Percentiles rank a stretch among this genome's conserved stretches.
These are phyloP conservation scores for Lapara coniferarum DNA, from an alignment of 2,888 invertebrate species.

Conservation along the genomic window DNA sequence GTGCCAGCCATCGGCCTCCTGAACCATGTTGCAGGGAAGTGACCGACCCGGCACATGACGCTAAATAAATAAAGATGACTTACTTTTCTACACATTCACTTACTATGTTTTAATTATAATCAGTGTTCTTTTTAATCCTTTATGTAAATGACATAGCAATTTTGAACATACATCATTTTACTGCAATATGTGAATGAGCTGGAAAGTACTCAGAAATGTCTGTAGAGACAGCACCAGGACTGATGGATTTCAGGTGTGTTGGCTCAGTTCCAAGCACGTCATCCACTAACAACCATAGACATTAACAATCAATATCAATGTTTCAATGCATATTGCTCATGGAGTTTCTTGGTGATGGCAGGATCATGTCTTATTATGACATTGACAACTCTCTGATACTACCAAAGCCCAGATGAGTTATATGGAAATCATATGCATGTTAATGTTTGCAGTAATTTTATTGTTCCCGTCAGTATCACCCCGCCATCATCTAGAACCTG, in stretches of 20 bases:
- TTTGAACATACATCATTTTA: neutral
- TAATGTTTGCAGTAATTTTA: no score
- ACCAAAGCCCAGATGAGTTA: no score
- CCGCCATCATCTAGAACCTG: no score
- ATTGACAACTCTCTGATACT: no score
- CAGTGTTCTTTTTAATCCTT: neutral
- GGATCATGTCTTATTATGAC: no score
- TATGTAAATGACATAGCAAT: neutral
- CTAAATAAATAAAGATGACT: neutral
- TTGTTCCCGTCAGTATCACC: no score
- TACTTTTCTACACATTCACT: neutral
- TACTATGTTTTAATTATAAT: neutral
- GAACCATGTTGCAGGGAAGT: no score
- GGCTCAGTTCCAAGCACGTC: slow-evolving; percentile 2
- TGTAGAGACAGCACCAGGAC: neutral
- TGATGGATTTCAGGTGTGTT: slow-evolving; percentile 15
- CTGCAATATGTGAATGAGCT: neutral
- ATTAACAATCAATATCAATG: neutral
- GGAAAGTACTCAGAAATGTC: neutral
- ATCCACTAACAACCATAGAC: neutral
- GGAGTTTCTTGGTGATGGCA: no score
- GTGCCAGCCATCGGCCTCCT: no score
- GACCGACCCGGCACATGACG: no score
- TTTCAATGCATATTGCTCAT: neutral
- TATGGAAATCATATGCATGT: no score